Percentiles rank a stretch among this genome's conserved stretches.
phyloP scores from a whole-genome alignment of 2,888 invertebrate species.

The Metalampra italica region DNA sequence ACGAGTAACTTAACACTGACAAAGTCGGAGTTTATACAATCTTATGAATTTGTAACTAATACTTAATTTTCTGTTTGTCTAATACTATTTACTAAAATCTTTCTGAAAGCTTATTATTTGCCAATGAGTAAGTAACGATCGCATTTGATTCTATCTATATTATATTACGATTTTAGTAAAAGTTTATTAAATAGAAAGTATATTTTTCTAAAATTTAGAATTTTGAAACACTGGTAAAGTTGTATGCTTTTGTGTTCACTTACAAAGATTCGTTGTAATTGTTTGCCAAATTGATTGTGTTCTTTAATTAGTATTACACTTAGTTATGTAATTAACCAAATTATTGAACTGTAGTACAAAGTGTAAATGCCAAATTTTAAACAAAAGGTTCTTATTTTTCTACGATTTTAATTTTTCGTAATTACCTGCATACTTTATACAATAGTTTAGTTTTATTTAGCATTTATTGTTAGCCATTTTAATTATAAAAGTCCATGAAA shows the following conservation, averaged over 20 bases:
- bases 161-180: neutral
- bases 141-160: conserved; percentile 2
- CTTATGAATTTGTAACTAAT: conserved; percentile 34
- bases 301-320: conserved; percentile 14
- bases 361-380: conserved; percentile 50
- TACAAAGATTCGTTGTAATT: conserved; percentile 8
- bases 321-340: conserved; percentile 19
- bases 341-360: conserved; percentile 47
- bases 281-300: conserved; percentile 39
- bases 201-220: conserved; percentile 3
- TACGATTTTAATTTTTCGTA: neutral
- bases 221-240: neutral
- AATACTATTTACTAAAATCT: conserved; percentile 7
- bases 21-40: conserved; percentile 40
- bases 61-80: neutral
- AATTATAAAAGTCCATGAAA: too few relatives aligned
- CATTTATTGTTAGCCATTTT: too few relatives aligned
- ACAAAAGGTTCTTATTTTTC: too few relatives aligned
- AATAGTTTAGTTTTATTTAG: neutral
- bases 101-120: conserved; percentile 2
- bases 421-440: neutral
- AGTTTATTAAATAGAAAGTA: neutral
- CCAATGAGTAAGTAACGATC: neutral
- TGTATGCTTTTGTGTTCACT: conserved; percentile 17
- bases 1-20: conserved; percentile 27